Percentiles rank a stretch among this genome's conserved stretches.
Evolutionary conservation across 2,888 invertebrate species (phyloP).

Genomic region (Scaptomyza parva): DNA sequence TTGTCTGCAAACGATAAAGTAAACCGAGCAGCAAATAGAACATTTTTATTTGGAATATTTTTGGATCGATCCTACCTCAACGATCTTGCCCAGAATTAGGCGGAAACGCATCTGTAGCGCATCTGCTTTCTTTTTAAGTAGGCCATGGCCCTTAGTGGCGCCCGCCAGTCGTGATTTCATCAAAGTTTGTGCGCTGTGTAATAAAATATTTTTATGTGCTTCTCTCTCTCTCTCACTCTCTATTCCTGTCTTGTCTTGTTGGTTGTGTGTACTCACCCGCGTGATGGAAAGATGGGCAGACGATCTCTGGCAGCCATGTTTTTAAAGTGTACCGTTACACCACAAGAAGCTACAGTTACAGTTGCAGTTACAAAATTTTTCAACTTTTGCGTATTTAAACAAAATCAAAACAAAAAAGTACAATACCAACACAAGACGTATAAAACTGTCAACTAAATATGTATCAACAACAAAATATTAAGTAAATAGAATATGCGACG

Average conservation of each 20-base stretch:
- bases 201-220: background rate
- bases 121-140: conserved; percentile 99
- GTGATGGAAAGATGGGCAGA: conserved; percentile 95
- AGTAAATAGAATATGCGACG: conserved; percentile 69
- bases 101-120: conserved; percentile 99
- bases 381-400: background rate
- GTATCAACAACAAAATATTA: conserved; percentile 74
- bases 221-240: background rate
- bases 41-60: too few species aligned
- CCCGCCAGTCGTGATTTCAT: conserved; percentile 99
- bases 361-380: conserved; percentile 12
- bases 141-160: conserved; percentile 99
- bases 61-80: conserved; percentile 90
- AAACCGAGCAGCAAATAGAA: too few species aligned
- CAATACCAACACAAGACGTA: conserved; percentile 32
- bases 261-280: conserved; percentile 96
- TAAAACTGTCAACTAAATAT: conserved; percentile 67
- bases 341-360: conserved; percentile 3
- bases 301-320: conserved; percentile 94
- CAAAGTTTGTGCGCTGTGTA: conserved; percentile 95
- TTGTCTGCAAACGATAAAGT: conserved; percentile 63
- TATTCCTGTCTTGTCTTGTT: conserved; percentile 83
- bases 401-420: conserved; percentile 22
- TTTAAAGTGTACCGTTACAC: conserved; percentile 64
- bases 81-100: conserved; percentile 98